Evolutionary conservation across 2,797 vertebrate species (phyloP).

Genomic region (Syngnathus acus): DNA sequence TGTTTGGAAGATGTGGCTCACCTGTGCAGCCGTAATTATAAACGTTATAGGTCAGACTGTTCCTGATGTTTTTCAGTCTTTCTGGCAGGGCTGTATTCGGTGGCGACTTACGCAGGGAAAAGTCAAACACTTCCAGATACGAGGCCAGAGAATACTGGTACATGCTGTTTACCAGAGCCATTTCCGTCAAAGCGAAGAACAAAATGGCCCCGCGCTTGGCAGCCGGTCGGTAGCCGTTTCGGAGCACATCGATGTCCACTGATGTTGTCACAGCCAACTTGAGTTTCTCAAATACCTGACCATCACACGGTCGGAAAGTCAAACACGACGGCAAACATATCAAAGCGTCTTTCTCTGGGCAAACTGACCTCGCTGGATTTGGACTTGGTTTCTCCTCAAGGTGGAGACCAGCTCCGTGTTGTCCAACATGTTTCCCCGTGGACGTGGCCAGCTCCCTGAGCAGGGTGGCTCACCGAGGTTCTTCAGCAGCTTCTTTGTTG

Average conservation of each 20-base stretch:
- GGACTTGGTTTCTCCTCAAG: constrained; percentile 88
- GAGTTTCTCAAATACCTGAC: constrained; percentile 88
- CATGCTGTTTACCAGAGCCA: constrained; percentile 93
- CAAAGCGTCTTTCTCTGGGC: neutral
- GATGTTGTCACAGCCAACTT: constrained; percentile 82
- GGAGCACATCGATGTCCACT: constrained; percentile 79
- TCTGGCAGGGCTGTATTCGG: constrained; percentile 68
- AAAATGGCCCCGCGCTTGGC: constrained; percentile 87
- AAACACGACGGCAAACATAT: neutral
- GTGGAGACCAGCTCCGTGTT: constrained; percentile 87
- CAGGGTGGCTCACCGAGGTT: constrained; percentile 86
- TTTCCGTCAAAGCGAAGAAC: constrained; percentile 90
- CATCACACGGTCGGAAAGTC: constrained; percentile 13
- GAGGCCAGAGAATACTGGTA: constrained; percentile 92
- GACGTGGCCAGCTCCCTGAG: constrained; percentile 86
- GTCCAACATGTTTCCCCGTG: constrained; percentile 96
- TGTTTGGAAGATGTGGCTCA: constrained; percentile 28
- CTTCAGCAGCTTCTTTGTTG: constrained; percentile 90
- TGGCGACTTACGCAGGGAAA: constrained; percentile 82
- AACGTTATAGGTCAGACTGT: constrained; percentile 81
- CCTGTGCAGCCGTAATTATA: constrained; percentile 96
- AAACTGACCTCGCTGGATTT: constrained; percentile 84
- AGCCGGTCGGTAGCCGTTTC: constrained; percentile 88
- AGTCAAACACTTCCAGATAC: constrained; percentile 86
- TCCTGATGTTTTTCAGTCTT: constrained; percentile 84